Evolutionary conservation across 2,797 vertebrate species (phyloP), one percentile per base, ranked within the genome.

Genomic region (Mus caroli): DNA sequence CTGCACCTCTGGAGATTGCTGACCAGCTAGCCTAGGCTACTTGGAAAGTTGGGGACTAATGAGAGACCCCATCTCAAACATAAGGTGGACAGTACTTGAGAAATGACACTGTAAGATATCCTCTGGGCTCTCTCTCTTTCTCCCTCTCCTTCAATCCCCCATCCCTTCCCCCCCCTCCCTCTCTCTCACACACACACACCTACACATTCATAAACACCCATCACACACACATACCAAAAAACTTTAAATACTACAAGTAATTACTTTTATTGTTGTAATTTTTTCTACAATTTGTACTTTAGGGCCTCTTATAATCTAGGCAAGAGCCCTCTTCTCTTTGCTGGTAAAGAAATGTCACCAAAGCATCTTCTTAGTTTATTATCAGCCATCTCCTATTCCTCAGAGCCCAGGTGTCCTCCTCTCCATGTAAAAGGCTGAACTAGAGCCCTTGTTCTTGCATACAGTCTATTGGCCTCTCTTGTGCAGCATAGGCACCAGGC

Each of bases 291-390:
- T 17, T 56, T 71, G 17, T 37, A 73, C 85, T 88, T 88, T 73
- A 15, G 28, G 37, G 26, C 15, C n/a, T 40, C n/a, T 0, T 11
- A 56, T 31, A 54, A 24, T 40, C 60, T 80, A 80, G 88, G 22
- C 34, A 13, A 50, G 1, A 40, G 24, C 50, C 50, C 31, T 92
- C n/a, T 58, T 37, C 4, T 73, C 60, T 79, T 91, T 92, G 37
- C 80, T 87, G 13, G 26, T 73, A 73, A 75, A 91, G 50, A 94
- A 76, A 69, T 46, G 28, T 19, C 34, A 60, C 62, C 64, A 73
- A 40, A 43, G 58, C 88, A 76, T 82, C 37, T 73, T 80, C 85
- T 94, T 78, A 31, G 54, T 37, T 56, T 79, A 78, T 78, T 58
- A 69, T 82, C 13, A 46, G 26, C 69, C 56, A 31, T 91, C 14